These are phyloP conservation scores for Pongo abelii DNA, from an alignment of 2,113 vertebrate genomes.

Conservation along the genomic window DNA sequence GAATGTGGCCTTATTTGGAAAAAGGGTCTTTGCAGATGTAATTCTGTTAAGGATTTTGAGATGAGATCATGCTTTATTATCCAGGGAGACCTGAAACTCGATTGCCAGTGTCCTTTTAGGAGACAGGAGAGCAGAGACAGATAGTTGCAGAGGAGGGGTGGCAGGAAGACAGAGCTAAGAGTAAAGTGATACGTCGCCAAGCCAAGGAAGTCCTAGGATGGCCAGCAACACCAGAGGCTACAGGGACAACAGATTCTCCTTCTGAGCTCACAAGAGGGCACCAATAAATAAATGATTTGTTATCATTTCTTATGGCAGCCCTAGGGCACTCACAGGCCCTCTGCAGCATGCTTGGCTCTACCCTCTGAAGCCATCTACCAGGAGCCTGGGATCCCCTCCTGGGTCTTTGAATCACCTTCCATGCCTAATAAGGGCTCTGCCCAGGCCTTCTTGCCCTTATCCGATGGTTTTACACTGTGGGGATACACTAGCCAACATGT, in stretches of 20 bases:
- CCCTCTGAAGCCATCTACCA: neutral
- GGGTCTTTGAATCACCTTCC: neutral
- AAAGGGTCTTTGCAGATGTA: neutral
- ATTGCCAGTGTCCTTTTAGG: neutral
- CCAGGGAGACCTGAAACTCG: neutral
- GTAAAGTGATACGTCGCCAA: neutral
- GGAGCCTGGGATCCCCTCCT: neutral
- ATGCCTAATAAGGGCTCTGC: neutral
- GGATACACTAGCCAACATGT: neutral
- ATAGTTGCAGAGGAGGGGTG: neutral
- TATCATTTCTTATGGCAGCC: accelerated
- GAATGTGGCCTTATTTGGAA: neutral
- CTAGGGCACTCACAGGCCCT: neutral
- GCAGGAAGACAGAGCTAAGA: neutral
- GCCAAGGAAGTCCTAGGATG: neutral
- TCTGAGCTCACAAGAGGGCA: neutral
- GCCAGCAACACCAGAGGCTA: neutral
- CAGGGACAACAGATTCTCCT: neutral
- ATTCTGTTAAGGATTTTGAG: neutral
- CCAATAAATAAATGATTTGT: neutral
- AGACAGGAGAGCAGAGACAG: neutral
- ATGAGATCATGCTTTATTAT: neutral
- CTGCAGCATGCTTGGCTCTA: neutral
- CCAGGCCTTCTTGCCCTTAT: neutral
- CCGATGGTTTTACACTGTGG: too few relatives aligned